A percentile compares a stretch with the other conserved stretches of the same genome.
Conservation (phyloP, 2,113 vertebrate species). For the Osmerus eperlanus region DNA sequence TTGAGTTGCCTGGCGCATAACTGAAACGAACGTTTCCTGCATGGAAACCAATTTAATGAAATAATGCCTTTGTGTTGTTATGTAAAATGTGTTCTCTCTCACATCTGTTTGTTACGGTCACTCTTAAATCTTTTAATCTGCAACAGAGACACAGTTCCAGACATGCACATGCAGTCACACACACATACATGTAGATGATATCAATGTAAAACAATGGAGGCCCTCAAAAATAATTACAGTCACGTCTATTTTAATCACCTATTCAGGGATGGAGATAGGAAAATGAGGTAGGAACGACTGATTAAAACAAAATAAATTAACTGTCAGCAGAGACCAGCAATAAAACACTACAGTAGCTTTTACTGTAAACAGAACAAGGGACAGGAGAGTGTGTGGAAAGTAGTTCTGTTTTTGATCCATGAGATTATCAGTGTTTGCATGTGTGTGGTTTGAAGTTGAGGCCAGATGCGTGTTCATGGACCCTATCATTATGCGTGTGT, state of each 20-base stretch:
- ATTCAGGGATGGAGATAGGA: slow-evolving; percentile 4
- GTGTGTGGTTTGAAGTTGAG: not conserved
- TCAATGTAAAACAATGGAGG: slow-evolving; percentile 16
- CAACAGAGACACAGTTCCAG: slow-evolving; percentile 7
- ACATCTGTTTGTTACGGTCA: slow-evolving; percentile 30
- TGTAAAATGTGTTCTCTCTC: not conserved
- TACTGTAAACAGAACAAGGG: no score
- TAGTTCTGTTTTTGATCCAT: not conserved
- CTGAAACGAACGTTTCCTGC: no score
- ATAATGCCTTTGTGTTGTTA: no score
- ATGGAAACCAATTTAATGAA: no score
- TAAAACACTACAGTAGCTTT: not conserved
- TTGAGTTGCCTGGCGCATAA: no score
- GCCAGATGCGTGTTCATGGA: slow-evolving; percentile 1
- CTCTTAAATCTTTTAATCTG: slow-evolving; percentile 9
- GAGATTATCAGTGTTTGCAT: not conserved
- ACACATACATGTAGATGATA: slow-evolving; percentile 8
- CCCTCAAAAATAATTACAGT: slow-evolving; percentile 7
- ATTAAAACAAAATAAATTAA: slow-evolving; percentile 11
- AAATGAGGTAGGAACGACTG: not conserved
- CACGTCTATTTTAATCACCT: slow-evolving; percentile 25
- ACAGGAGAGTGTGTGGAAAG: no score
- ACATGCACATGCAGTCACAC: slow-evolving; percentile 1
- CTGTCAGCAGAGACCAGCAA: slow-evolving; percentile 6
- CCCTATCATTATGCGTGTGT: not conserved